Evolutionary conservation across 2,113 vertebrate species (phyloP).

Genomic region (Fulica atra): DNA sequence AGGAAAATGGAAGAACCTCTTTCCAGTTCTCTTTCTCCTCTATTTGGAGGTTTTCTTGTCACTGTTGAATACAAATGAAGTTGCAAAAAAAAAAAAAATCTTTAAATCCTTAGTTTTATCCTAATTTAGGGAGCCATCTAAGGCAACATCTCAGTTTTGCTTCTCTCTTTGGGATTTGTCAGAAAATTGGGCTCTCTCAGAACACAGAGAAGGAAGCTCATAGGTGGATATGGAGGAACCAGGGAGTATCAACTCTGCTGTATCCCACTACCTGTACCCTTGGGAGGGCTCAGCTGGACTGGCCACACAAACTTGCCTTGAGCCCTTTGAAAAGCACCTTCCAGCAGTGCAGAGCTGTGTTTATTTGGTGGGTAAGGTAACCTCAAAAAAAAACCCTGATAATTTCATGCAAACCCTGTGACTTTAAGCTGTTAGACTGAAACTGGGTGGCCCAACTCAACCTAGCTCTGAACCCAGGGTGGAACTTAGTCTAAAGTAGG

Average conservation of each 20-base stretch:
- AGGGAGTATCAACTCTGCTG: neutral
- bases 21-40: neutral
- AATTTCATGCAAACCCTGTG: neutral
- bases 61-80: neutral
- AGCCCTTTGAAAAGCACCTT: neutral
- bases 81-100: neutral
- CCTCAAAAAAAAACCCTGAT: neutral
- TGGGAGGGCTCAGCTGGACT: neutral
- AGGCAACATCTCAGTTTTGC: neutral
- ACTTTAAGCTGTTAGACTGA: neutral
- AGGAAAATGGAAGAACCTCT: neutral
- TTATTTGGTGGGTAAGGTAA: neutral
- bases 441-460: neutral
- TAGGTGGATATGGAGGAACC: neutral
- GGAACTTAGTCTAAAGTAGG: neutral
- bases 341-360: neutral
- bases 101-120: neutral
- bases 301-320: neutral
- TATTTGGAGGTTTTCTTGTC: neutral
- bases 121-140: neutral
- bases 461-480: neutral
- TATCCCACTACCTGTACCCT: neutral
- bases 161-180: neutral
- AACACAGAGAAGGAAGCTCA: neutral
- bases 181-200: neutral